phyloP scores from a whole-genome alignment of 2,113 vertebrate species.

The Oreotrochilus melanogaster region DNA sequence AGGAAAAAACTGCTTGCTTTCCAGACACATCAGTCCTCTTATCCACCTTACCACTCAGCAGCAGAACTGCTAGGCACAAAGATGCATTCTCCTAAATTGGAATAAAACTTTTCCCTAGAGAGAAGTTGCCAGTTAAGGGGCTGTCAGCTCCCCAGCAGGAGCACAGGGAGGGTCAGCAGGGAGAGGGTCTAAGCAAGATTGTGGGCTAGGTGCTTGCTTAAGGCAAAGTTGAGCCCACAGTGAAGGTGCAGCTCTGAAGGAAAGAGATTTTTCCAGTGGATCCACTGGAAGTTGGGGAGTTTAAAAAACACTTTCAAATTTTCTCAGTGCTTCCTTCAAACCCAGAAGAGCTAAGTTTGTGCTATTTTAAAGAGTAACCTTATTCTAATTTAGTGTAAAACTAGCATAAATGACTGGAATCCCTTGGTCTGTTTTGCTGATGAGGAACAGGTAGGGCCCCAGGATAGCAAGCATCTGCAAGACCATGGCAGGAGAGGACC shows the following conservation, averaged over 20 bases:
- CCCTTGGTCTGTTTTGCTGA: neutral
- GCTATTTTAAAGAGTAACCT: neutral
- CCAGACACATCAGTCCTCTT: neutral
- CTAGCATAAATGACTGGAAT: neutral
- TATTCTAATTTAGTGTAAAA: neutral
- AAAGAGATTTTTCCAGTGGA: neutral
- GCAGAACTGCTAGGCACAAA: neutral
- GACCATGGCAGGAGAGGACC: fast-evolving
- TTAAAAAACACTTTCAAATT: neutral
- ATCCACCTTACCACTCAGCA: neutral
- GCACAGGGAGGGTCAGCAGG: fast-evolving
- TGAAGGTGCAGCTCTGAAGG: neutral
- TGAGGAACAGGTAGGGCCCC: neutral
- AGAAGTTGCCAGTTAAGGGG: neutral
- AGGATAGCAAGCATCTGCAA: fast-evolving
- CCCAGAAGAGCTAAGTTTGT: neutral
- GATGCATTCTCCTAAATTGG: neutral
- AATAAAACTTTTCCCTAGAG: neutral
- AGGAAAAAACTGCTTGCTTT: neutral
- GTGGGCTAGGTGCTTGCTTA: neutral
- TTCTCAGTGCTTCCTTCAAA: neutral
- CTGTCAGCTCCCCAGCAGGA: neutral
- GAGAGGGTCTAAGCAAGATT: neutral
- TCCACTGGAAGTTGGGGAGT: neutral
- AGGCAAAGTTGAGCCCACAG: neutral